A percentile compares a stretch with the other conserved stretches of the same genome.
Conservation (phyloP, 2,888 invertebrate species). For the Dilophus febrilis region DNA sequence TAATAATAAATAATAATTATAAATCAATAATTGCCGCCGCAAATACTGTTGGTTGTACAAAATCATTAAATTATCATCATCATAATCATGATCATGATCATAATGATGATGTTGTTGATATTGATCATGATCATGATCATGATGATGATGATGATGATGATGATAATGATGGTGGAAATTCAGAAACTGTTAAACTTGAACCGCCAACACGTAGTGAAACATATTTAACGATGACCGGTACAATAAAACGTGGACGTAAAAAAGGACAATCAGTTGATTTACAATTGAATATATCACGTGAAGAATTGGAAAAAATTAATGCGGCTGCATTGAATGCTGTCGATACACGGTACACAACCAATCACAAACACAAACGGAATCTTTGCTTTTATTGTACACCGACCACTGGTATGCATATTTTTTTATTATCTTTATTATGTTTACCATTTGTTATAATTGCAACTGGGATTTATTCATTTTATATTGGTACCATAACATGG, state of each 20-base stretch:
- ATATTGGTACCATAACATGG: slow-evolving; percentile 59
- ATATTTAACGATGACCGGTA: slow-evolving; percentile 53
- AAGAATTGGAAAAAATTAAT: slow-evolving; percentile 51
- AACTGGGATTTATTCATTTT: slow-evolving; percentile 51
- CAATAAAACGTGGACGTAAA: slow-evolving; percentile 53
- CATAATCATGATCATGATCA: no score
- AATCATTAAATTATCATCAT: no score
- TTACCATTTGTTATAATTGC: slow-evolving; percentile 46
- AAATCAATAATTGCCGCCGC: no score
- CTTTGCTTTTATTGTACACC: slow-evolving; percentile 36
- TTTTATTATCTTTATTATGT: slow-evolving; percentile 43
- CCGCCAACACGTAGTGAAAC: slow-evolving; percentile 32
- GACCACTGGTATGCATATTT: slow-evolving; percentile 45
- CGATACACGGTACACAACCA: slow-evolving; percentile 34
- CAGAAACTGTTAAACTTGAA: no score
- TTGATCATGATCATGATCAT: no score
- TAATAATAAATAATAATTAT: no score
- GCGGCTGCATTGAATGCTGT: slow-evolving; percentile 36
- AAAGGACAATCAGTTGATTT: slow-evolving; percentile 56
- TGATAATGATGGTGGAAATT: no score
- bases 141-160: no score
- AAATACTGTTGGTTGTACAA: no score
- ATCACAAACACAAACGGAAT: slow-evolving; percentile 38
- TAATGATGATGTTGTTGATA: no score
- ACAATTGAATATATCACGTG: slow-evolving; percentile 51